These are phyloP conservation scores for Oophaga sylvatica DNA, from an alignment of 2,797 vertebrate species.

Conservation along the genomic window DNA sequence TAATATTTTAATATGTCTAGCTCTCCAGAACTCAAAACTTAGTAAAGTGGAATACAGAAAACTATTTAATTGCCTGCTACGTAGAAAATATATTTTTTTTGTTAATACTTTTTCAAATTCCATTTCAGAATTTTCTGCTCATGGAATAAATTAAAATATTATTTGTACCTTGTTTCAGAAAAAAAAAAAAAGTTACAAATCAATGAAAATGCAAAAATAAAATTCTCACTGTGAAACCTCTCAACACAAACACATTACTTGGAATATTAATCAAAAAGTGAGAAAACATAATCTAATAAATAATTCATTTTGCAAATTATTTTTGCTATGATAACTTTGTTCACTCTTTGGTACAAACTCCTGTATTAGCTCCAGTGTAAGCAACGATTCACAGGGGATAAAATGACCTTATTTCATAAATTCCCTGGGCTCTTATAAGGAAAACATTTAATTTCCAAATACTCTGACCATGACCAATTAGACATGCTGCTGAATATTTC, in stretches of 20 bases:
- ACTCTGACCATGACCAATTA: slow-evolving; percentile 37
- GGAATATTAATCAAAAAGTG: slow-evolving; percentile 37
- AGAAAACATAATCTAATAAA: slow-evolving; percentile 46
- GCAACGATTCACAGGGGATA: slow-evolving; percentile 15
- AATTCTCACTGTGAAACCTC: slow-evolving; percentile 5
- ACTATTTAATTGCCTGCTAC: slow-evolving; percentile 66
- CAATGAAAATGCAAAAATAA: not conserved
- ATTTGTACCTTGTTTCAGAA: slow-evolving; percentile 23
- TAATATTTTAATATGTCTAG: slow-evolving; percentile 81
- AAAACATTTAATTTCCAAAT: slow-evolving; percentile 40
- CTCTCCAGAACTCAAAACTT: slow-evolving; percentile 72
- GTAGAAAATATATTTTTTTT: slow-evolving; percentile 66
- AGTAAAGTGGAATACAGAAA: slow-evolving; percentile 69
- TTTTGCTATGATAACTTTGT: slow-evolving; percentile 50
- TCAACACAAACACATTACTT: slow-evolving; percentile 11
- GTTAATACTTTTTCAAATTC: slow-evolving; percentile 54
- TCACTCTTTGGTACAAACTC: slow-evolving; percentile 14
- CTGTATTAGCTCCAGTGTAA: slow-evolving; percentile 18
- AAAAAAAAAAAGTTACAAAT: not conserved
- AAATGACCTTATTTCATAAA: slow-evolving; percentile 36
- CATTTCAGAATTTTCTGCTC: not conserved
- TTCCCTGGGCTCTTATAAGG: not conserved
- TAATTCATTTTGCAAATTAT: slow-evolving; percentile 51
- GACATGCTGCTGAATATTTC: slow-evolving; percentile 9
- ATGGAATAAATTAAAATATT: slow-evolving; percentile 10